Conservation (phyloP, 1,140 invertebrate genomes). For the Muscidifurax raptorellus region DNA sequence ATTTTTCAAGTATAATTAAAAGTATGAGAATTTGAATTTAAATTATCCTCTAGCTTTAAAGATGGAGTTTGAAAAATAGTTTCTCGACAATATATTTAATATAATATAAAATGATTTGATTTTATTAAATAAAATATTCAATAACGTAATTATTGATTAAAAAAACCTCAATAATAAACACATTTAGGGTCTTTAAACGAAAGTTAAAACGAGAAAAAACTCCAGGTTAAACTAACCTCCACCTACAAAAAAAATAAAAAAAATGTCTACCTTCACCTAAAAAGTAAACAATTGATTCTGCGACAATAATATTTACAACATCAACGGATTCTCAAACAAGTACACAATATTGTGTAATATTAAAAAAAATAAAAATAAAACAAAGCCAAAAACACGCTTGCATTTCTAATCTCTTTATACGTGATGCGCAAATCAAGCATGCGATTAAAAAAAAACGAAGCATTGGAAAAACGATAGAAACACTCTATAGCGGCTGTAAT, state of each 20-base stretch:
- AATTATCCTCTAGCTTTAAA: neutral
- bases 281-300: no score
- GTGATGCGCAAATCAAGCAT: neutral
- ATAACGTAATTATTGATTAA: no score
- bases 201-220: neutral
- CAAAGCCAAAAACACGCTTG: slow-evolving; percentile 20
- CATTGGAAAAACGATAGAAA: neutral
- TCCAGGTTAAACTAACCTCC: neutral
- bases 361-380: neutral
- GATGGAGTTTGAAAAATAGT: no score
- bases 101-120: no score
- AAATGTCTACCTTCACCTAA: no score
- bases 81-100: no score
- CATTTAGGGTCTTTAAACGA: no score
- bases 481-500: neutral
- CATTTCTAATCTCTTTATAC: neutral
- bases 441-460: neutral
- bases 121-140: no score
- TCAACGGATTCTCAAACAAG: neutral
- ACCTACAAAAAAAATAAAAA: neutral
- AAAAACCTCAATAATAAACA: no score
- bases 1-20: neutral
- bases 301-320: no score
- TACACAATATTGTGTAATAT: no score
- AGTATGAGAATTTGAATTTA: neutral